phyloP scores from a whole-genome alignment of 2,113 vertebrate species.

The Pleuronectes platessa region DNA sequence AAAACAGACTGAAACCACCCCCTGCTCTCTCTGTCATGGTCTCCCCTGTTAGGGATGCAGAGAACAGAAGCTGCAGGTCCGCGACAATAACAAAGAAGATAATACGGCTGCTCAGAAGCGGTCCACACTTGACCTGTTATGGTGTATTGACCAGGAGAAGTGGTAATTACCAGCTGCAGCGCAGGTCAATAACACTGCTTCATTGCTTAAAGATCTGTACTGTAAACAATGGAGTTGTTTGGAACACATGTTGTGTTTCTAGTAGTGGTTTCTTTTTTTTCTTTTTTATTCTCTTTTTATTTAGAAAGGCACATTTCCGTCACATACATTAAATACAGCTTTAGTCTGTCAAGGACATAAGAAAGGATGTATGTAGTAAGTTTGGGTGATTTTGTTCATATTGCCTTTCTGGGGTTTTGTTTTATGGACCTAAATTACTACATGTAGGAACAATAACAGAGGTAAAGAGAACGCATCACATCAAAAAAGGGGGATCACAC shows the following conservation, averaged over 20 bases:
- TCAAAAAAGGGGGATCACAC: too few relatives aligned
- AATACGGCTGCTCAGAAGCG: background rate
- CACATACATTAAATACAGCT: too few relatives aligned
- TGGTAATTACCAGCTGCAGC: slow-evolving; percentile 36
- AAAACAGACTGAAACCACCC: background rate
- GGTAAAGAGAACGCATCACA: too few relatives aligned
- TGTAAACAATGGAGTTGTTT: slow-evolving; percentile 3
- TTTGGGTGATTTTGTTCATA: too few relatives aligned
- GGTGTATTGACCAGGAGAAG: slow-evolving; percentile 11
- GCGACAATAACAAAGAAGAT: background rate
- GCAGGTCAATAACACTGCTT: slow-evolving; percentile 24
- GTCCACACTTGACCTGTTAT: slow-evolving; percentile 6
- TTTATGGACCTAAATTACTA: too few relatives aligned
- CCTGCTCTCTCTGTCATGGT: background rate
- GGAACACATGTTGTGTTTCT: slow-evolving; percentile 7
- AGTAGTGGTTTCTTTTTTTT: background rate
- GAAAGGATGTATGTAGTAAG: too few relatives aligned
- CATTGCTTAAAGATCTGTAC: background rate
- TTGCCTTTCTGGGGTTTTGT: too few relatives aligned
- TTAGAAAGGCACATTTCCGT: too few relatives aligned
- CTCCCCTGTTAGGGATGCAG: background rate
- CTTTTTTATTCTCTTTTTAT: too few relatives aligned
- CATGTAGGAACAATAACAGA: too few relatives aligned
- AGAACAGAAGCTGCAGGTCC: background rate
- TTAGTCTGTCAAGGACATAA: too few relatives aligned